Conservation (phyloP, 2,113 vertebrate species). For the Python bivittatus region DNA sequence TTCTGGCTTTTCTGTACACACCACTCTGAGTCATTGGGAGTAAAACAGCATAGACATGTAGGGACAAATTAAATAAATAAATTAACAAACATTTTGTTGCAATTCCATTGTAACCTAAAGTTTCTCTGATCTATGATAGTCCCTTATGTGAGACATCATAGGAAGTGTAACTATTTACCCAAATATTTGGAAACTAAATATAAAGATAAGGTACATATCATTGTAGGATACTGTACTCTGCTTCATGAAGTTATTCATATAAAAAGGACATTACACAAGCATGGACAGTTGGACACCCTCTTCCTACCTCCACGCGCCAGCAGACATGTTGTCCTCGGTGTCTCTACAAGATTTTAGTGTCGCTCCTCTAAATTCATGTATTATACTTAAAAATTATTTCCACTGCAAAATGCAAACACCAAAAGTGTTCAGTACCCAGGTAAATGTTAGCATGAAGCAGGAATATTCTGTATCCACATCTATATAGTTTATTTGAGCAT, state of each 20-base stretch:
- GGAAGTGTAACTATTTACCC: neutral
- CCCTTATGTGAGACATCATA: neutral
- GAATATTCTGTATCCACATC: neutral
- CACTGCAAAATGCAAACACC: neutral
- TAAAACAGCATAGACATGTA: neutral
- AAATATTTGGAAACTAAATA: neutral
- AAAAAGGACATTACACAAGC: neutral
- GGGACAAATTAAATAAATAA: neutral
- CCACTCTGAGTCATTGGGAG: neutral
- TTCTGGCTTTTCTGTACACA: neutral
- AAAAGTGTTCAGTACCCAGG: neutral
- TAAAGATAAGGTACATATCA: neutral
- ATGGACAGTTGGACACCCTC: neutral
- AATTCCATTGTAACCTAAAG: neutral
- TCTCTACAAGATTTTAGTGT: neutral
- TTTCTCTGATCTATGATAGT: neutral
- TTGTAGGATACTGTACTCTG: neutral
- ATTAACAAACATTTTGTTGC: neutral
- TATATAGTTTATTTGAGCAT: neutral
- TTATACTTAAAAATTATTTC: neutral
- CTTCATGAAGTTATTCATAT: neutral
- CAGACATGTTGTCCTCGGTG: neutral
- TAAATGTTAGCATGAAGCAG: neutral
- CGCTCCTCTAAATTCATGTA: neutral
- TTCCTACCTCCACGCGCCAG: neutral